Evolutionary conservation across 2,888 invertebrate species (phyloP).

Genomic region (Epicampocera succincta): DNA sequence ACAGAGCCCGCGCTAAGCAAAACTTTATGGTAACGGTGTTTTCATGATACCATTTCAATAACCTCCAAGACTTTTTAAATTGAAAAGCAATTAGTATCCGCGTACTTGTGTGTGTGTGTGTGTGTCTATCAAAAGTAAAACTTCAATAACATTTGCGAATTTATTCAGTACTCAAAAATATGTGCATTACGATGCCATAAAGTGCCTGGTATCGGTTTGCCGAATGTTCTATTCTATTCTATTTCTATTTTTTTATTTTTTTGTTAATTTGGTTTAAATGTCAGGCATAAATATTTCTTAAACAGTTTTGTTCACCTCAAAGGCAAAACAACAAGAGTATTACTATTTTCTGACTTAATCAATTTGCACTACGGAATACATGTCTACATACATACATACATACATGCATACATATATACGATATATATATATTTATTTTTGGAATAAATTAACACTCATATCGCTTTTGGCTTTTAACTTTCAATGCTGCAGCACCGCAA

Average conservation of each 20-base stretch:
- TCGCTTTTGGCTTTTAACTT: conserved; percentile 66
- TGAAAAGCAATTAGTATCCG: conserved; percentile 57
- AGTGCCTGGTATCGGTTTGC: conserved; percentile 19
- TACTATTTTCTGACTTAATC: conserved; percentile 52
- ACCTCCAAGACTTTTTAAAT: conserved; percentile 10
- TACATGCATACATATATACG: no score
- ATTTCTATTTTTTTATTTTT: neutral
- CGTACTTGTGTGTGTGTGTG: no score
- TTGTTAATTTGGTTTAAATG: no score
- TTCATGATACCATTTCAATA: neutral
- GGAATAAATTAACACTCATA: conserved; percentile 39
- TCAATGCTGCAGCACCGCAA: conserved; percentile 53
- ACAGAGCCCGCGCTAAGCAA: no score
- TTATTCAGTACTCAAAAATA: conserved; percentile 18
- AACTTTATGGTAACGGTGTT: conserved; percentile 15
- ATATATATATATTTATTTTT: conserved; percentile 21
- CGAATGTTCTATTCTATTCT: neutral
- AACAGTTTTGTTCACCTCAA: conserved; percentile 49
- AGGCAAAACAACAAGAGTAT: conserved; percentile 41
- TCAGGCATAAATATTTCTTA: conserved; percentile 48
- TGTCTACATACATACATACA: no score
- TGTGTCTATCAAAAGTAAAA: conserved; percentile 45
- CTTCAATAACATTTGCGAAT: conserved; percentile 15
- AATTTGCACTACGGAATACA: conserved; percentile 56
- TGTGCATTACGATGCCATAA: conserved; percentile 16